phyloP scores from a whole-genome alignment of 2,888 invertebrate genomes.

The Hydrotaea diabolus region DNA sequence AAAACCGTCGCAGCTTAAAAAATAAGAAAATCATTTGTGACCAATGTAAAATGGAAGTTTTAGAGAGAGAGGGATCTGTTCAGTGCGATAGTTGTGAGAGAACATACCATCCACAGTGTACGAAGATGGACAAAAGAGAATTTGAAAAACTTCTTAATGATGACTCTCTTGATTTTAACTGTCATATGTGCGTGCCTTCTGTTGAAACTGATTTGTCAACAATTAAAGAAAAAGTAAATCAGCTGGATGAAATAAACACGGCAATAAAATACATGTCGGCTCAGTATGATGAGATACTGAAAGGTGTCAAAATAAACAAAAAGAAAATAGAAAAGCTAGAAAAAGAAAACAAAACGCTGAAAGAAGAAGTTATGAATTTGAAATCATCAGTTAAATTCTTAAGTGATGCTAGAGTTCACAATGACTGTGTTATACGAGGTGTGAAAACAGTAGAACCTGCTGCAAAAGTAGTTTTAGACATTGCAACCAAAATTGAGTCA shows the following conservation, averaged over 20 bases:
- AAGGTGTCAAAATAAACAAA: constrained; percentile 26
- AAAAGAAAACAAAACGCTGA: constrained; percentile 28
- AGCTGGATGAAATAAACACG: too few relatives aligned
- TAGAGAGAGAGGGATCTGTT: too few relatives aligned
- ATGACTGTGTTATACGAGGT: constrained; percentile 36
- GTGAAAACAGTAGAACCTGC: background rate
- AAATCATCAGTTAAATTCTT: constrained; percentile 31
- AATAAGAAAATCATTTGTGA: constrained; percentile 26
- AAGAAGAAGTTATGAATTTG: constrained; percentile 25
- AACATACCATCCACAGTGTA: constrained; percentile 27
- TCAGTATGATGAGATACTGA: constrained; percentile 38
- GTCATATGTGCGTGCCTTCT: constrained; percentile 30
- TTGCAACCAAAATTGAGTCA: constrained; percentile 7
- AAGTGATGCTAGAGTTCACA: constrained; percentile 9
- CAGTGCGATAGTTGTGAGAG: constrained; percentile 17
- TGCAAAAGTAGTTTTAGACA: background rate
- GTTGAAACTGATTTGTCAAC: too few relatives aligned
- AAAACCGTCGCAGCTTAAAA: constrained; percentile 1
- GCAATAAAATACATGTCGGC: constrained; percentile 23
- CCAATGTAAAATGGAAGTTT: constrained; percentile 21
- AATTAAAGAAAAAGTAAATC: too few relatives aligned
- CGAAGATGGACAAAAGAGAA: constrained; percentile 17
- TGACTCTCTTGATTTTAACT: constrained; percentile 32
- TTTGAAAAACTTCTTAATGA: background rate
- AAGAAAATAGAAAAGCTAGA: constrained; percentile 20